These are phyloP conservation scores for Charanyca ferruginea DNA, from an alignment of 2,888 invertebrate species.

Conservation along the genomic window DNA sequence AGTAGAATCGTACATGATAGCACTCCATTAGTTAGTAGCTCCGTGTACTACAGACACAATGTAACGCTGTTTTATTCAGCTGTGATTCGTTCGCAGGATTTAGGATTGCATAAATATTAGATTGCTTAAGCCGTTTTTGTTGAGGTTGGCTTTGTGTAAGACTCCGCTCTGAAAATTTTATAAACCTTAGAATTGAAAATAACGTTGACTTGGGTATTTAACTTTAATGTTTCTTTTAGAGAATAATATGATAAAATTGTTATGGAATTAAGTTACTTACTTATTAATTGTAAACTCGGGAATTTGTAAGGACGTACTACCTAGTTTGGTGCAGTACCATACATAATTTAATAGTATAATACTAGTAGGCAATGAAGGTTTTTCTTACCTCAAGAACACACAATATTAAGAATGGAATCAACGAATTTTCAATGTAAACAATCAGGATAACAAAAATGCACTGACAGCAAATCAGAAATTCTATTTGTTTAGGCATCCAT, in stretches of 20 bases:
- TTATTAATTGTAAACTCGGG: not conserved
- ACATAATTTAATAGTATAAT: too few relatives aligned
- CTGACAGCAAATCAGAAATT: conserved; percentile 2
- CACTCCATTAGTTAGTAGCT: conserved; percentile 4
- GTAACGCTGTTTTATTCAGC: conserved; percentile 8
- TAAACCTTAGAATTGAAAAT: not conserved
- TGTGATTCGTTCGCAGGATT: conserved; percentile 14
- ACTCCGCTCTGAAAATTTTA: not conserved
- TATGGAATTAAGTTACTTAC: not conserved
- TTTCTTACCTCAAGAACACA: not conserved
- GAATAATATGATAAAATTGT: not conserved
- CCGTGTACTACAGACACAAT: not conserved
- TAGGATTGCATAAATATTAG: conserved; percentile 11
- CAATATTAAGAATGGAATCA: not conserved
- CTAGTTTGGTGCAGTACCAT: too few relatives aligned
- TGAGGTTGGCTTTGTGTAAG: not conserved
- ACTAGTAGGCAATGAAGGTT: too few relatives aligned
- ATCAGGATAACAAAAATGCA: not conserved
- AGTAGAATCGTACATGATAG: not conserved
- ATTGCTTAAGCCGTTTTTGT: not conserved
- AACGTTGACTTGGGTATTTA: not conserved
- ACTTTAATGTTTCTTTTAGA: not conserved
- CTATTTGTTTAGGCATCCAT: conserved; percentile 2
- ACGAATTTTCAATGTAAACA: not conserved
- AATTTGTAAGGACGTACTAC: not conserved